A percentile compares a stretch with the other conserved stretches of the same genome.
phyloP scores from a whole-genome alignment of 2,113 vertebrate species.

The Gulo gulo region DNA sequence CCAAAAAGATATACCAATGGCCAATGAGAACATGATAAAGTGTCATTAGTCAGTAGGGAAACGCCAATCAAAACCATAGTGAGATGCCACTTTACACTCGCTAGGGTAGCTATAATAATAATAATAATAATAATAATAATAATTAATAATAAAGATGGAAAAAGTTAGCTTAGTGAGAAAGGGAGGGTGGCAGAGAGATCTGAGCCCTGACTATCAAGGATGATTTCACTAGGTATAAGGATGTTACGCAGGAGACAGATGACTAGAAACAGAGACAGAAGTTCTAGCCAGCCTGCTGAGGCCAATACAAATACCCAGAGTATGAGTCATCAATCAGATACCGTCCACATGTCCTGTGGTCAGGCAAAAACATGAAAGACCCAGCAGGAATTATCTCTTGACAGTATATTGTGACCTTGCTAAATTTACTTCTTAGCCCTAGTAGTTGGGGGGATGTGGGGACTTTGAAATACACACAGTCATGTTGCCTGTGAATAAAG shows the following conservation, averaged over 20 bases:
- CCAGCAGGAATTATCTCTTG: constrained; percentile 42
- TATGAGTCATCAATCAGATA: constrained; percentile 53
- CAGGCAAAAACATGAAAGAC: constrained; percentile 52
- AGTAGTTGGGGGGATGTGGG: neutral
- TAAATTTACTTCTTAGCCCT: neutral
- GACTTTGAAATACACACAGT: neutral
- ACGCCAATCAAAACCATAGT: neutral
- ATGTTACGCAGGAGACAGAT: neutral
- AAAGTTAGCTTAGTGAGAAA: neutral
- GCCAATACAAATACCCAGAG: constrained; percentile 69
- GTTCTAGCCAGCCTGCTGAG: constrained; percentile 84
- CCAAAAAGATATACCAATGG: neutral
- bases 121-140: too few relatives aligned
- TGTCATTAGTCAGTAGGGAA: neutral
- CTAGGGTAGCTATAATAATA: neutral
- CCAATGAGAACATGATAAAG: neutral
- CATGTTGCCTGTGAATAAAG: neutral
- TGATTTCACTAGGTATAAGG: neutral
- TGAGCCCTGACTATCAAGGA: neutral
- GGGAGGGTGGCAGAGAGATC: neutral
- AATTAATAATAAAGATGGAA: neutral
- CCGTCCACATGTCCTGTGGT: constrained; percentile 69
- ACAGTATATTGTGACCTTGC: neutral
- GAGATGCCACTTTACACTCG: neutral
- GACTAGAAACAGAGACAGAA: neutral